Evolutionary conservation across 2,888 invertebrate genomes (phyloP).

Genomic region (Smittia aterrima): DNA sequence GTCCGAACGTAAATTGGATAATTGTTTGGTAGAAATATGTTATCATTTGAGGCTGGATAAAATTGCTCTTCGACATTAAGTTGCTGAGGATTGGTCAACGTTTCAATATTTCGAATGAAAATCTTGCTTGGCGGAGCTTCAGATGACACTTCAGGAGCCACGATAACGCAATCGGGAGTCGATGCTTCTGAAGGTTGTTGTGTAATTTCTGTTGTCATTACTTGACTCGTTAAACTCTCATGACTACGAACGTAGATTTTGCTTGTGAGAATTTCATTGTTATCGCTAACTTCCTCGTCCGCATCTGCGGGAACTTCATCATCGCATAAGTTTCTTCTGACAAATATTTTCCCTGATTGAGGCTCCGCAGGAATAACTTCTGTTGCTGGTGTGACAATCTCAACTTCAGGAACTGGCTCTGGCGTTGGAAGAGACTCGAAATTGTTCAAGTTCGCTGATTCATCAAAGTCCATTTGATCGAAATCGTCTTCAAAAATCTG

Average conservation of each 20-base stretch:
- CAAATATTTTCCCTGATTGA: constrained; percentile 20
- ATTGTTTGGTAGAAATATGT: neutral
- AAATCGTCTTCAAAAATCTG: constrained; percentile 29
- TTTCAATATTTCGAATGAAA: constrained; percentile 53
- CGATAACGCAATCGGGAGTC: constrained; percentile 21
- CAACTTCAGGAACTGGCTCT: constrained; percentile 11
- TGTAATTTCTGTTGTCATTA: neutral
- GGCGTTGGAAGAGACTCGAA: neutral
- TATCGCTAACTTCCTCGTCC: neutral
- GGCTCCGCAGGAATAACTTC: neutral
- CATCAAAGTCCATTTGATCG: constrained; percentile 30
- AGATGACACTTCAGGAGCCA: neutral
- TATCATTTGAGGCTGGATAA: neutral
- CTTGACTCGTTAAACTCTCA: constrained; percentile 26
- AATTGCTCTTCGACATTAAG: neutral
- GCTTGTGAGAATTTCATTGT: constrained; percentile 15
- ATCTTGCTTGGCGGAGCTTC: constrained; percentile 46
- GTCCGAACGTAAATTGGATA: constrained; percentile 21
- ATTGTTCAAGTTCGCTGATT: constrained; percentile 10
- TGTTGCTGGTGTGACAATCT: neutral
- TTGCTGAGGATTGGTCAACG: constrained; percentile 48
- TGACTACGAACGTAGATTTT: constrained; percentile 32
- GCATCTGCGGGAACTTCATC: neutral
- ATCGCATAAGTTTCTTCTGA: constrained; percentile 14
- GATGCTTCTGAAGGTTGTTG: constrained; percentile 15